These are phyloP conservation scores for Orcinus orca DNA, from an alignment of 2,113 vertebrate species.

Conservation along the genomic window DNA sequence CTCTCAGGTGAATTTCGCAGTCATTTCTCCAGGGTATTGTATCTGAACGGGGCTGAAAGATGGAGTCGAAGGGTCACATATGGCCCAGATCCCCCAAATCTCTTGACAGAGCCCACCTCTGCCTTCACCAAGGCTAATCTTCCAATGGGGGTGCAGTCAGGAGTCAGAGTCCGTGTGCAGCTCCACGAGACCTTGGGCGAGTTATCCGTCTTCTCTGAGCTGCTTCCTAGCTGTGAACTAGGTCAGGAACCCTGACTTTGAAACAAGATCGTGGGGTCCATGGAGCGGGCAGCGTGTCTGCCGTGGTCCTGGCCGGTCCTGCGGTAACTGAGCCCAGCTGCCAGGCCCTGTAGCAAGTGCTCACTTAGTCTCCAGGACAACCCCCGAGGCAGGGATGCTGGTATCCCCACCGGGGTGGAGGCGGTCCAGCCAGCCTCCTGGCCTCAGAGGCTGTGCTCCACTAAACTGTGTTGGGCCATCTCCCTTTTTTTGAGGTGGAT, in stretches of 20 bases:
- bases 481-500: not conserved
- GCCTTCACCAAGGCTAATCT: not conserved
- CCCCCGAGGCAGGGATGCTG: not conserved
- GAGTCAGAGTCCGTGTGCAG: not conserved
- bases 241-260: not conserved
- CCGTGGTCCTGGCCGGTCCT: not conserved
- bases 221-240: not conserved
- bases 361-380: accelerated
- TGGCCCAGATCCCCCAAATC: not conserved
- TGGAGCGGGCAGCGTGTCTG: accelerated
- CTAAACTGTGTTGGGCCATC: not conserved
- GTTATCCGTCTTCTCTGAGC: not conserved
- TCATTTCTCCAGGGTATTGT: not conserved
- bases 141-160: accelerated
- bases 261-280: too few species aligned
- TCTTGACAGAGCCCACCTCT: not conserved
- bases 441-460: not conserved
- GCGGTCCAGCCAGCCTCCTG: accelerated
- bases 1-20: not conserved
- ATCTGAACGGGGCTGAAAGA: not conserved
- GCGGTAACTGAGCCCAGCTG: not conserved
- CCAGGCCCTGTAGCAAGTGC: not conserved
- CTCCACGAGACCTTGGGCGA: not conserved
- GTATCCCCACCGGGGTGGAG: accelerated
- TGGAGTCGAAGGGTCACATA: not conserved